Evolutionary conservation across 1,140 invertebrate species (phyloP), one percentile per base, ranked within the genome.

Genomic region (Drosophila burlai): DNA sequence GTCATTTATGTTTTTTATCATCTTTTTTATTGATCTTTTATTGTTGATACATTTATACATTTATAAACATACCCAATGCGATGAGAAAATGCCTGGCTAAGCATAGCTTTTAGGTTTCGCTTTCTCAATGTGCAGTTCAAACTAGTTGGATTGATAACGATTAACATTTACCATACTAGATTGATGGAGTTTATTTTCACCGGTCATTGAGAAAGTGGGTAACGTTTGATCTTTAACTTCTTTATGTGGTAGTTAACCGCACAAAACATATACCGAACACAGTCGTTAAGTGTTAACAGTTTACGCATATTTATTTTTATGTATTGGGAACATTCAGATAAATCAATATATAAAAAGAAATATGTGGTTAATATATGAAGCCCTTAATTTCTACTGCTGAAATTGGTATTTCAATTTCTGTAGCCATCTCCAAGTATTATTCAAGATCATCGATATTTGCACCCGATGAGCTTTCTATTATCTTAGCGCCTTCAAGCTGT

Each of bases 361-460:
- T 71, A 71, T 71, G 49, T 65, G 47, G 65, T 65, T 71, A 47
- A 57, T 71, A 62, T 57, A 59, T 79, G 58, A 73, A 90, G 81
- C 78, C 74, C 75, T 90, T 85, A 90, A 59, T 73, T 81, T 81
- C 38, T 87, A 68, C 78, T 83, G 46, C 54, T 72, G 66, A 82
- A 81, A 77, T 82, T 58, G 81, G 55, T 66, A 72, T 79, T 72
- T 55, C 40, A 79, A 63, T 74, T 72, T 84, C 42, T 57, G 61
- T 42, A 63, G 54, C 67, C 54, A 52, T 72, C 62, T 63, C 49
- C 31, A 74, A 82, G 50, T 59, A 85, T 80, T 92, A 92, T 86
- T 92, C 91, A 57, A 92, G 77, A 62, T 92, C 92, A 74, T 92
- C 91, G 60, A 92, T 91, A 55, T 77, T 50, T 26, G 61, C 76